Conservation (phyloP, 2,113 vertebrate genomes). For the Prunella himalayana region DNA sequence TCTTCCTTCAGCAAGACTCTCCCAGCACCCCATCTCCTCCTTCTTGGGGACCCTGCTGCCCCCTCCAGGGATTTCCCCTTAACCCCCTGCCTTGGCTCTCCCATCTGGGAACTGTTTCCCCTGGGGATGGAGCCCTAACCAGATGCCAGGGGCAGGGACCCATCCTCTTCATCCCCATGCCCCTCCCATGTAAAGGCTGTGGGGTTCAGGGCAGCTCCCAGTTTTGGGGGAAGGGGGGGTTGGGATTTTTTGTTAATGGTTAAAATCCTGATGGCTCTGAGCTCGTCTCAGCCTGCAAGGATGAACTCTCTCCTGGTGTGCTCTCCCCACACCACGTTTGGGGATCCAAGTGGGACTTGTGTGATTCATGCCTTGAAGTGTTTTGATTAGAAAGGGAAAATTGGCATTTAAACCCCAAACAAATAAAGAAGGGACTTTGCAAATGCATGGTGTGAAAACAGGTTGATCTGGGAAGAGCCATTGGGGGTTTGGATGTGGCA, state of each 20-base stretch:
- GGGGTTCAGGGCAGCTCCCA: background rate
- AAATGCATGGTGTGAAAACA: background rate
- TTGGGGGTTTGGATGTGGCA: background rate
- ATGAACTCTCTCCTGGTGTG: fast-evolving
- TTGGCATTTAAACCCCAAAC: fast-evolving
- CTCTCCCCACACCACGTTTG: fast-evolving
- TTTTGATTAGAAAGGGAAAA: background rate
- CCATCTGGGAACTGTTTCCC: background rate
- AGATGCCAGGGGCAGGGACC: background rate
- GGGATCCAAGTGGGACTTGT: fast-evolving
- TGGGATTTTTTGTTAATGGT: background rate
- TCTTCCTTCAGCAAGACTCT: background rate
- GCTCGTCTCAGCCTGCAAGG: background rate
- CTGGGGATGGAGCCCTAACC: fast-evolving
- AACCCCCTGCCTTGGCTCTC: background rate
- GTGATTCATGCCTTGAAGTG: fast-evolving
- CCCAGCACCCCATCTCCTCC: fast-evolving
- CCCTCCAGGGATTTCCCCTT: no score
- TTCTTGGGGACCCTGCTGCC: no score
- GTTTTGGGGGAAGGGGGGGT: fast-evolving
- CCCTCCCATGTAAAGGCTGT: fast-evolving
- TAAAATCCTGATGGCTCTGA: background rate
- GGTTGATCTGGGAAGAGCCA: background rate
- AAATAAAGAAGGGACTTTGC: background rate
- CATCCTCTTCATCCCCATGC: background rate